Base-by-base conservation (phyloP, 1,140 invertebrate genomes). In the Zaprionus africanus region DNA sequence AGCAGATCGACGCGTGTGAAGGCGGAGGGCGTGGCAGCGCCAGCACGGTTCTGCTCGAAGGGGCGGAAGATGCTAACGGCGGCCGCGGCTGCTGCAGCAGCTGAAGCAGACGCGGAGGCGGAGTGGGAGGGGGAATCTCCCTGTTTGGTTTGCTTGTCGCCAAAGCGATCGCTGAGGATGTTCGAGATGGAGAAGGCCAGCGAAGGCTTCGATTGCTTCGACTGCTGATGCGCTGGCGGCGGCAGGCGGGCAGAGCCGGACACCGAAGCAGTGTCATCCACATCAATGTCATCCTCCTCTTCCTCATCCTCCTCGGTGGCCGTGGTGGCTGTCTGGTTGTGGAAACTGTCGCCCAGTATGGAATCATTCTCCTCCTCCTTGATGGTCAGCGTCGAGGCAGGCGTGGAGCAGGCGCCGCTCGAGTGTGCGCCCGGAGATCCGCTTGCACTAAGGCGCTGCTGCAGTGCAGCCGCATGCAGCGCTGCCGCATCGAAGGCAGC, bases 141-240 rank as follows among this genome's bases (percentile, higher is more conserved):
- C 58, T 57, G 65, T 11, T 78, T 82, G 54, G 36, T 51, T 9
- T 68, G 49, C 53, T 82, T 84, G 56, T 92, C 88, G 17, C 92
- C 92, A 22, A 93, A 93, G 43, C 90, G 90, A 79, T 93, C 92
- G 72, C 92, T 93, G 6, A 93, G 66, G 31, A 93, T 93, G 38
- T 93, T 93, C 1, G 90, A 91, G n/a, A 93, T 93, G 59, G 91
- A 92, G 49, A 93, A 93, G 38, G 86, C 90, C 61, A 93, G 76
- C 56, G 90, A 79, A 0, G 91, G 92, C 62, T 90, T 91, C 38
- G 75, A 76, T 31, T 79, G 73, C 60, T 86, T 90, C 4, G 81
- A 88, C 36, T 90, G 91, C 68, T 91, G 87, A 5, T 90, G 85
- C 9, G 91, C 91, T 4, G 91, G 87, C 6, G 90, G 90, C 26